Conservation (phyloP, 2,113 vertebrate species). For the Charadrius vociferus region DNA sequence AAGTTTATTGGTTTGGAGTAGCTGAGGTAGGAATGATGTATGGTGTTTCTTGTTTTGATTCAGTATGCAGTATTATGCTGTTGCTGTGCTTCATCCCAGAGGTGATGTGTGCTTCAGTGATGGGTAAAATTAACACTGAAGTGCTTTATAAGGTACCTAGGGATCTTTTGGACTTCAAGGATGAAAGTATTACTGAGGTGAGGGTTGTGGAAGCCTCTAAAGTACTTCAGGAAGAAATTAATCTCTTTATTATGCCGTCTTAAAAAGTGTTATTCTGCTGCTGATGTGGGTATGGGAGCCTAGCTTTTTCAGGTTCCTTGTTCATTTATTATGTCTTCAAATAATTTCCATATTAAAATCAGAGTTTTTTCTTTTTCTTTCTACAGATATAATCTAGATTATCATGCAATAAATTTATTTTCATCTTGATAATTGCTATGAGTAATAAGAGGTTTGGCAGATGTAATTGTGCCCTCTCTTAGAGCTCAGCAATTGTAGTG, state of each 20-base stretch:
- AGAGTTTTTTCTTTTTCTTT: not conserved
- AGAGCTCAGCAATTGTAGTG: not conserved
- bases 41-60: not conserved
- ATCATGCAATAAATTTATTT: not conserved
- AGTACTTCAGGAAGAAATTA: not conserved
- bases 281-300: not conserved
- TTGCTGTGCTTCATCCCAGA: not conserved
- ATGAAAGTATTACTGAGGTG: not conserved
- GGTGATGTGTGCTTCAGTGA: not conserved
- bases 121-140: not conserved
- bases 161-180: not conserved
- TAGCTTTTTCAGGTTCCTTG: not conserved
- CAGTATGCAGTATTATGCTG: not conserved
- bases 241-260: not conserved
- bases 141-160: not conserved
- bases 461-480: not conserved
- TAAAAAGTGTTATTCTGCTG: not conserved
- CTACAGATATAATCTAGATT: not conserved
- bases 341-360: not conserved
- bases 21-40: not conserved
- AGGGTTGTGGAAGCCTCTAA: not conserved
- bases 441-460: not conserved
- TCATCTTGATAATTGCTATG: not conserved
- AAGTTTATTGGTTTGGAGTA: not conserved
- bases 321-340: not conserved